Percentiles rank a stretch among this genome's conserved stretches.
Conservation (phyloP, 1,140 invertebrate species). For the Penaeus vannamei region DNA sequence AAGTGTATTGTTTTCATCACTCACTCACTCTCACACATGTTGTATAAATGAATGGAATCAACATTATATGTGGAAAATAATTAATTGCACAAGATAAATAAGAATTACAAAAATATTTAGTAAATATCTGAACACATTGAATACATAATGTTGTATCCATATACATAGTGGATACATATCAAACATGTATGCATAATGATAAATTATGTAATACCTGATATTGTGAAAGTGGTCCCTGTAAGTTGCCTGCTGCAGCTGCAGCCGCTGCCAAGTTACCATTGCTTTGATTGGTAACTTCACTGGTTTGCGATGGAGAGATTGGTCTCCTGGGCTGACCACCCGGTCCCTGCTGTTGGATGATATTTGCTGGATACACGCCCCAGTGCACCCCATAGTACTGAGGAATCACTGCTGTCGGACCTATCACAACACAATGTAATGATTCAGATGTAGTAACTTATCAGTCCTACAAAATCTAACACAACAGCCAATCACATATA, state of each 20-base stretch:
- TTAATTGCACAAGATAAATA: no score
- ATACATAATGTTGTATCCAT: not conserved
- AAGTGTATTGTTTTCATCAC: no score
- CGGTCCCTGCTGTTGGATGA: conserved; percentile 68
- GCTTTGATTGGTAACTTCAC: conserved; percentile 66
- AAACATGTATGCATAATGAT: not conserved
- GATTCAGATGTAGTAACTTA: no score
- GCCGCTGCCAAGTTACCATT: conserved; percentile 64
- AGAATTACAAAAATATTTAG: no score
- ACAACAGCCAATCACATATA: no score
- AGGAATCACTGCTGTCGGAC: conserved; percentile 82
- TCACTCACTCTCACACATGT: no score
- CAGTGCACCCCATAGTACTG: conserved; percentile 76
- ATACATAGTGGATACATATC: not conserved
- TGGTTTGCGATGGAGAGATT: conserved; percentile 67
- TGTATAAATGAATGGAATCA: no score
- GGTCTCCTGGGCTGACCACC: conserved; percentile 65
- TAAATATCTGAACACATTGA: no score
- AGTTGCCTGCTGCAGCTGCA: conserved; percentile 61
- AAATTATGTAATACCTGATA: conserved; percentile 53
- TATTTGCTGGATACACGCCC: conserved; percentile 79
- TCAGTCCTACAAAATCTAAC: no score
- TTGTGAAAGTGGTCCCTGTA: conserved; percentile 56
- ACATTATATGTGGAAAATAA: no score
- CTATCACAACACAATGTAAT: conserved; percentile 77